phyloP scores from a whole-genome alignment of 2,888 invertebrate species.

The Aspidapion aeneum region DNA sequence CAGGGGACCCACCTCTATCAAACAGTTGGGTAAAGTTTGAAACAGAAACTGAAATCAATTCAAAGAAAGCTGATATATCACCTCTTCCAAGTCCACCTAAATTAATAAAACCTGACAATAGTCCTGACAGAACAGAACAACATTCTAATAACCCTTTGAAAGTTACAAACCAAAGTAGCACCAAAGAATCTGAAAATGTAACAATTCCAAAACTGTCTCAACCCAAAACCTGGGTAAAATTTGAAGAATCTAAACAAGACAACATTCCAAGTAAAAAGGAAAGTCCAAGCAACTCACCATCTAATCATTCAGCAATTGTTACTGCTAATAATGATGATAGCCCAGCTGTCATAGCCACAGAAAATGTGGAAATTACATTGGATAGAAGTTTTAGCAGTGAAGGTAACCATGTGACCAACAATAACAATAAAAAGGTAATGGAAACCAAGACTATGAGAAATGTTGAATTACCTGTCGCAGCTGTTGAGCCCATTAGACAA shows the following conservation, averaged over 20 bases:
- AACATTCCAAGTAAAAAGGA: not conserved
- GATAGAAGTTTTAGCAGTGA: slow-evolving; percentile 48
- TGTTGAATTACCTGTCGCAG: slow-evolving; percentile 57
- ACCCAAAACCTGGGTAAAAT: not conserved
- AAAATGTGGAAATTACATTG: slow-evolving; percentile 79
- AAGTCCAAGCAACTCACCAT: not conserved
- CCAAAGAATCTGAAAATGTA: not conserved
- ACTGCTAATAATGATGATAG: slow-evolving; percentile 32
- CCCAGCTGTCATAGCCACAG: slow-evolving; percentile 74
- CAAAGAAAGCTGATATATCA: not conserved
- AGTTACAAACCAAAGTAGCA: not conserved
- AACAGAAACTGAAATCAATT: slow-evolving; percentile 36
- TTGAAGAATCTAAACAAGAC: not conserved
- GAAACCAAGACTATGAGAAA: slow-evolving; percentile 52
- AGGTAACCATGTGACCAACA: slow-evolving; percentile 11
- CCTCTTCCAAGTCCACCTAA: not conserved
- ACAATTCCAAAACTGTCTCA: not conserved
- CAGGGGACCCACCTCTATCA: slow-evolving; percentile 35
- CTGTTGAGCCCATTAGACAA: slow-evolving; percentile 61
- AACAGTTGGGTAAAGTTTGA: slow-evolving; percentile 49
- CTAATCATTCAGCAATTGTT: not conserved
- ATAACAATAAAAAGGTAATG: slow-evolving; percentile 35
- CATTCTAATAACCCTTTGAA: not conserved
- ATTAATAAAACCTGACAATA: not conserved
- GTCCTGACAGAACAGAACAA: not conserved